These are phyloP conservation scores for Corythornis madagascariensis DNA, from an alignment of 2,113 vertebrate species.

Conservation along the genomic window DNA sequence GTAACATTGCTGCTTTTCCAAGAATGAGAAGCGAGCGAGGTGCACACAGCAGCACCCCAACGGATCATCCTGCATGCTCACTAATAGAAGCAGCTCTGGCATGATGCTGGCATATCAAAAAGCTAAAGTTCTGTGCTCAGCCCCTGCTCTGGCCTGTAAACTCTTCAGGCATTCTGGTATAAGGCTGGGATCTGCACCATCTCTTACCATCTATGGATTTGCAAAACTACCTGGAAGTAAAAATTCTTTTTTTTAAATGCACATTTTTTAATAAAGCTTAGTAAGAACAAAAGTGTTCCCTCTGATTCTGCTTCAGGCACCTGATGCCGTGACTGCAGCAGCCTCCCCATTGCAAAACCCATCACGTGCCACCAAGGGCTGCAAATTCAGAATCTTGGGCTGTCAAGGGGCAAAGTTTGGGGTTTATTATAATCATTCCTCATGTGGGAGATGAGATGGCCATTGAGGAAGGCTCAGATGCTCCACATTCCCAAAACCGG, in stretches of 20 bases:
- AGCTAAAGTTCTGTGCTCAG: not conserved
- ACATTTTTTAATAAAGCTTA: not conserved
- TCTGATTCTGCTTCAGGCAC: not conserved
- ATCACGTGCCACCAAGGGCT: fast-evolving
- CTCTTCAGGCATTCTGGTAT: fast-evolving
- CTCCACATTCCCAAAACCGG: not conserved
- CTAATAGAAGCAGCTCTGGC: not conserved
- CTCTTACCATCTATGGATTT: not conserved
- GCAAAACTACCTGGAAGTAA: not conserved
- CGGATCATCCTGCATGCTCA: fast-evolving
- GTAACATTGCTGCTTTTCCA: fast-evolving
- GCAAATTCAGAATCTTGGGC: not conserved
- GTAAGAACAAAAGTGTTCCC: not conserved
- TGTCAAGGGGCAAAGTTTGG: not conserved
- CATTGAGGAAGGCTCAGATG: not conserved
- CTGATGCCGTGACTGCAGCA: not conserved
- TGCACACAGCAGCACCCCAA: fast-evolving
- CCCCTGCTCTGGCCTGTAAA: not conserved
- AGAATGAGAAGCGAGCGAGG: fast-evolving
- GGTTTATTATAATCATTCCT: not conserved
- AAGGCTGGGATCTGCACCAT: not conserved
- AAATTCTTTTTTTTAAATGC: not conserved
- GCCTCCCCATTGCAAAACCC: fast-evolving
- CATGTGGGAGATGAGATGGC: not conserved
- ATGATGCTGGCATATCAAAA: fast-evolving